These are phyloP conservation scores for Chionis minor DNA, from an alignment of 2,113 vertebrate species.

Conservation along the genomic window DNA sequence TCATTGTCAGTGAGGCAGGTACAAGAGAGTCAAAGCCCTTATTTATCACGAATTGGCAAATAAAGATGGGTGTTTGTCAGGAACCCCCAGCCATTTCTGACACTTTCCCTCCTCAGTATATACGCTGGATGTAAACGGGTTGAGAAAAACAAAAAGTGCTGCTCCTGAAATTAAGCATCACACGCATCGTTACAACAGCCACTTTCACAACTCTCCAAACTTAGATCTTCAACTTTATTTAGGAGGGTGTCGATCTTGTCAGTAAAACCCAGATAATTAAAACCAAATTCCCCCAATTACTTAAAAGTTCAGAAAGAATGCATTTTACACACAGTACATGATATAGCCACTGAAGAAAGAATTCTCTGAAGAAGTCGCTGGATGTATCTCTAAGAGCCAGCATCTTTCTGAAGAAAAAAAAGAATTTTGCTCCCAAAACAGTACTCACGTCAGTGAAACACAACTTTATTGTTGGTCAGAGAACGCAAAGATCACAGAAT, in stretches of 20 bases:
- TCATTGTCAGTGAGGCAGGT: accelerated
- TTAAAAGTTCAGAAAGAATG: neutral
- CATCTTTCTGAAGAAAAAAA: neutral
- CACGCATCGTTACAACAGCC: too few species aligned
- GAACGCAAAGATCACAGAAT: neutral
- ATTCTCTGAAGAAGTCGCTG: neutral
- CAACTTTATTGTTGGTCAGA: neutral
- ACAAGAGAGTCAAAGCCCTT: neutral
- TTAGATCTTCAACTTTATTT: neutral
- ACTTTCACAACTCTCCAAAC: neutral
- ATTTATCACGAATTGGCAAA: neutral
- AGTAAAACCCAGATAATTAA: neutral
- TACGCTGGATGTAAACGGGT: neutral
- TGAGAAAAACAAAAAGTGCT: neutral
- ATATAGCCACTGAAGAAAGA: neutral
- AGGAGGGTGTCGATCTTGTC: neutral
- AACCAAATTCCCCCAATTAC: neutral
- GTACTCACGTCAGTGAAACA: neutral
- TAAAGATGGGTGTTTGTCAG: neutral
- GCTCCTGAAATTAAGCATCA: neutral
- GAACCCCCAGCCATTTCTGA: neutral
- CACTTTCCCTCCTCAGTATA: too few species aligned
- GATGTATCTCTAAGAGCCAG: neutral
- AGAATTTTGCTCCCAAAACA: neutral
- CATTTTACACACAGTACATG: neutral